These are phyloP conservation scores for Uromys caudimaculatus DNA, from an alignment of 2,797 vertebrate species.

Conservation along the genomic window DNA sequence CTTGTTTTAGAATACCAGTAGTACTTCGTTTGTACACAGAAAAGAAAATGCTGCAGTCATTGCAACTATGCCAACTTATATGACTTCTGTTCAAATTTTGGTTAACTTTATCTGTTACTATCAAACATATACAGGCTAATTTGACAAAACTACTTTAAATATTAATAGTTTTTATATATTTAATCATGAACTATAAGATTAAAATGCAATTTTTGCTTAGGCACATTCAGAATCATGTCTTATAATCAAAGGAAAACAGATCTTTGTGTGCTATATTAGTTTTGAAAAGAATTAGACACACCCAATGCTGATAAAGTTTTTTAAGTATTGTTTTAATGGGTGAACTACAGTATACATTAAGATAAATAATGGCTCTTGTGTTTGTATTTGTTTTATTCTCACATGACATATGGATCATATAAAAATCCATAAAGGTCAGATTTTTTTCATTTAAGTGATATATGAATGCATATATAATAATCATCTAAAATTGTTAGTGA, in stretches of 20 bases:
- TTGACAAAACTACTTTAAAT: conserved; percentile 21
- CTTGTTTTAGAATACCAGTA: conserved; percentile 17
- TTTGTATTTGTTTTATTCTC: conserved; percentile 48
- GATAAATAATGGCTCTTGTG: not conserved
- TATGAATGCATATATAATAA: not conserved
- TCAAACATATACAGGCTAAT: not conserved
- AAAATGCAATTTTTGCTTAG: conserved; percentile 39
- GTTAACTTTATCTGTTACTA: conserved; percentile 11
- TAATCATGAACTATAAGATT: conserved; percentile 3
- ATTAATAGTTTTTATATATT: conserved; percentile 26
- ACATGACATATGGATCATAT: not conserved
- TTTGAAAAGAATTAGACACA: not conserved
- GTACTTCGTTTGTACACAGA: conserved; percentile 7
- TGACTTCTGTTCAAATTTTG: conserved; percentile 29
- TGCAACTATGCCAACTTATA: conserved; percentile 23
- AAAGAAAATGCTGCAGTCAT: conserved; percentile 4
- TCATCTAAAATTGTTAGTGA: conserved; percentile 17
- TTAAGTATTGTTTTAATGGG: conserved; percentile 44
- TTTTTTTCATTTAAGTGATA: conserved; percentile 13
- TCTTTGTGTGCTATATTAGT: not conserved
- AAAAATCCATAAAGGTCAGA: not conserved
- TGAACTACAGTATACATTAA: not conserved
- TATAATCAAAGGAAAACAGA: not conserved
- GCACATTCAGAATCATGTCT: not conserved
- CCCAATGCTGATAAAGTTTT: not conserved